Evolutionary conservation across 2,888 invertebrate species (phyloP).

Genomic region (Archips xylosteana): DNA sequence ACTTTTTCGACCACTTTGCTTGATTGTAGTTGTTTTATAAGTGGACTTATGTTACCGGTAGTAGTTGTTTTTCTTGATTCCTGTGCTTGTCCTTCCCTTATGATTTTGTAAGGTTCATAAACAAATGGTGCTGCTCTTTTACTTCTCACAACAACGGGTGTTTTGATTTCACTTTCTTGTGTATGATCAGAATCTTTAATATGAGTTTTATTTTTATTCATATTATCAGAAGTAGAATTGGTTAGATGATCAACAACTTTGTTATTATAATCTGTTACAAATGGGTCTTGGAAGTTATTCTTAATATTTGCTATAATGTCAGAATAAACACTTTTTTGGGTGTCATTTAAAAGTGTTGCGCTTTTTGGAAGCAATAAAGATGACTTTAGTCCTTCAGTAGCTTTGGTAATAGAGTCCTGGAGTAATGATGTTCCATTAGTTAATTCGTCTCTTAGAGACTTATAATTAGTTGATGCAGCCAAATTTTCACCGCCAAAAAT

Average conservation of each 20-base stretch:
- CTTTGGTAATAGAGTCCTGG: slow-evolving; percentile 46
- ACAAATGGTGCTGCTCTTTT: slow-evolving; percentile 71
- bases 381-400: slow-evolving; percentile 45
- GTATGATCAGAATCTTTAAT: slow-evolving; percentile 47
- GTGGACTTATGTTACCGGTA: slow-evolving; percentile 72
- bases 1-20: slow-evolving; percentile 71
- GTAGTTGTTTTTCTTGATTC: slow-evolving; percentile 77
- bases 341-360: slow-evolving; percentile 29
- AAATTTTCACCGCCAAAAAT: slow-evolving; percentile 45
- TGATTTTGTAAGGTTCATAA: slow-evolving; percentile 81
- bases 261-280: slow-evolving; percentile 11
- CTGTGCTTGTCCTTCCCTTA: slow-evolving; percentile 70
- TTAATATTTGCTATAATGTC: slow-evolving; percentile 80
- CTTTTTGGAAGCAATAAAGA: slow-evolving; percentile 40
- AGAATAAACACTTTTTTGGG: slow-evolving; percentile 68
- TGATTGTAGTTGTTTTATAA: slow-evolving; percentile 75
- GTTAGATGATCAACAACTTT: slow-evolving; percentile 22
- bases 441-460: slow-evolving; percentile 55
- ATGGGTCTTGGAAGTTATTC: slow-evolving; percentile 43
- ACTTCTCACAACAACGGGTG: slow-evolving; percentile 52
- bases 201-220: slow-evolving; percentile 47
- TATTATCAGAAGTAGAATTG: slow-evolving; percentile 31
- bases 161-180: slow-evolving; percentile 54
- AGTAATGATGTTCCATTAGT: slow-evolving; percentile 49
- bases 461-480: slow-evolving; percentile 49